phyloP scores from a whole-genome alignment of 1,140 invertebrate species.

The Liolophura sinensis region DNA sequence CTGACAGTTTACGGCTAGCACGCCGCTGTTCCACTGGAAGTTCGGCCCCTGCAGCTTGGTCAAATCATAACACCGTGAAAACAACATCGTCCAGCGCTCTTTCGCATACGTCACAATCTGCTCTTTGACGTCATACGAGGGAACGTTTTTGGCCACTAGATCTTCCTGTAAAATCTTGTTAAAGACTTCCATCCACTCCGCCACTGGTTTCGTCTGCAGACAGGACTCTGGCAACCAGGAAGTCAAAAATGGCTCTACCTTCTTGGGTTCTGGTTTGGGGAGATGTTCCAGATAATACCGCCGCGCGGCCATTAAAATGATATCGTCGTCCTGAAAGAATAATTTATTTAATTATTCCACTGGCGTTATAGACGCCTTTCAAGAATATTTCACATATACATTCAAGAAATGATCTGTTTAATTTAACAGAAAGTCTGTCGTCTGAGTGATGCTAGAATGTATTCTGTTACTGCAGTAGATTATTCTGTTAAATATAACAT shows the following conservation, averaged over 20 bases:
- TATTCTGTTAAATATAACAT: too few relatives aligned
- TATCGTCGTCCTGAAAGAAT: slow-evolving; percentile 32
- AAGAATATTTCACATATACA: too few relatives aligned
- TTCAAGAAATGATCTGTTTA: too few relatives aligned
- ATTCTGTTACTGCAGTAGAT: too few relatives aligned
- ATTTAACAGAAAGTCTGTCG: too few relatives aligned
- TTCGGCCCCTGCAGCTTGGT: slow-evolving; percentile 20
- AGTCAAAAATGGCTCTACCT: slow-evolving; percentile 25
- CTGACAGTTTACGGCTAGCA: slow-evolving; percentile 36
- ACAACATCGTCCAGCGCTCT: slow-evolving; percentile 34
- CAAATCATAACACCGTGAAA: slow-evolving; percentile 37
- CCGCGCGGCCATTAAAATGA: slow-evolving; percentile 30
- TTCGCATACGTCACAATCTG: slow-evolving; percentile 34
- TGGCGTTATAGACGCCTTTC: too few relatives aligned
- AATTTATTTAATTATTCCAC: too few relatives aligned
- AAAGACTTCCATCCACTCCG: slow-evolving; percentile 11
- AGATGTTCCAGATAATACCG: slow-evolving; percentile 34
- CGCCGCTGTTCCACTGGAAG: slow-evolving; percentile 22
- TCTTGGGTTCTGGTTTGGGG: slow-evolving; percentile 12
- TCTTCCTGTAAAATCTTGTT: too few relatives aligned
- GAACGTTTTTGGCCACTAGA: too few relatives aligned
- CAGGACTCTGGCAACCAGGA: slow-evolving; percentile 26
- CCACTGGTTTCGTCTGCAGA: slow-evolving; percentile 8
- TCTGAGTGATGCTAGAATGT: too few relatives aligned
- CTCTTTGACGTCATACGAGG: slow-evolving; percentile 15